Conservation (phyloP, 1,140 invertebrate genomes). For the Zaprionus ornatus region DNA sequence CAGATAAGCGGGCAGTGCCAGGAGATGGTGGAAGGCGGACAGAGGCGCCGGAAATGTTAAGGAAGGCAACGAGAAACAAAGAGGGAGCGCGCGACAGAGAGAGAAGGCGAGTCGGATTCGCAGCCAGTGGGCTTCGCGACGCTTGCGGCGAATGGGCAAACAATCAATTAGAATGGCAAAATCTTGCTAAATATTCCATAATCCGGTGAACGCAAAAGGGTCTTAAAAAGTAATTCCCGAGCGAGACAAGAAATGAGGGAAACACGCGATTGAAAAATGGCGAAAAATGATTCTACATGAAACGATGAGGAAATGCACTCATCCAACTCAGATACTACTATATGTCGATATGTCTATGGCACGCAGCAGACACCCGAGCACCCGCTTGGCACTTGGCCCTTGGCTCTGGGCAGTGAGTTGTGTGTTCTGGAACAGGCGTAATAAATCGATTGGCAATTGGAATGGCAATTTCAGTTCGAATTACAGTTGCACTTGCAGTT, state of each 20-base stretch:
- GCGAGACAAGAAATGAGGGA: constrained; percentile 49
- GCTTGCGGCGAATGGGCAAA: constrained; percentile 54
- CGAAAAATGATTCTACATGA: constrained; percentile 21
- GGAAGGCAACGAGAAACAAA: constrained; percentile 3
- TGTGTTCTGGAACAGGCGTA: constrained; percentile 35
- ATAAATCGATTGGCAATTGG: constrained; percentile 71
- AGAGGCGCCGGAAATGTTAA: neutral
- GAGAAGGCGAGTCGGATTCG: neutral
- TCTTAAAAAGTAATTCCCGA: constrained; percentile 79
- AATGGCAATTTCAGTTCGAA: constrained; percentile 10
- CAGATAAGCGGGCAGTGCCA: constrained; percentile 50
- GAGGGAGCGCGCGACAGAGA: neutral
- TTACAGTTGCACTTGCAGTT: constrained; percentile 6
- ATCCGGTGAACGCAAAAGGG: constrained; percentile 71
- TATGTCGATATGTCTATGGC: neutral
- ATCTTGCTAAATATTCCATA: constrained; percentile 75
- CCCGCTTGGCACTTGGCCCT: neutral
- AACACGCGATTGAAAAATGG: constrained; percentile 38
- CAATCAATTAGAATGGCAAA: constrained; percentile 81
- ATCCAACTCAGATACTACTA: neutral
- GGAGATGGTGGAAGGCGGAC: neutral
- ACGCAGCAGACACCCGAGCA: constrained; percentile 1
- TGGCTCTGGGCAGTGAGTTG: neutral
- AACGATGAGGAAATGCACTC: constrained; percentile 16
- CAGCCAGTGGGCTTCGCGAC: constrained; percentile 17